Base-by-base conservation (phyloP, 2,797 vertebrate species). In the Peromyscus attwateri region DNA sequence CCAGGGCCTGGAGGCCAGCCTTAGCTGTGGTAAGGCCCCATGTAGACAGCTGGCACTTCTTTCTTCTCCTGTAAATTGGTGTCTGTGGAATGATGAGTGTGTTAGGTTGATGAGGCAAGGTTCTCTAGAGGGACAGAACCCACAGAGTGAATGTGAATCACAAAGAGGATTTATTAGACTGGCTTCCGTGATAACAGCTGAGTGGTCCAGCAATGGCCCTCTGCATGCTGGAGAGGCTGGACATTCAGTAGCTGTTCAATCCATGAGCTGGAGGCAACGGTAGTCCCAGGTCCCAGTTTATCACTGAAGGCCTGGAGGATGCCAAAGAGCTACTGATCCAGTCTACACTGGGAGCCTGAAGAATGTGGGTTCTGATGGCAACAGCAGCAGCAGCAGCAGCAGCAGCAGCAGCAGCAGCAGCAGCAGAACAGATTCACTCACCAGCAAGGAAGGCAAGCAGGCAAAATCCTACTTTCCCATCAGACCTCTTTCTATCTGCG, bases 1-100 rank as follows among this genome's bases (percentile, higher is more conserved):
- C 93, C 99, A 99, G 89, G 99, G 98, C 96, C 98, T 98, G 0
- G 99, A 99, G 31, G 98, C 99, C 88, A 98, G 98, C 96, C 99
- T 99, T 87, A 98, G 99, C 60, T 99, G 99, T n/a, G 98, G 98
- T 98, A 83, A 92, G 98, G 66, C 79, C 2, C 0, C 0, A 1
- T 25, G 29, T 64, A 25, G 4, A 49, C 40, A 46, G 16, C 73
- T 0, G 40, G n/a, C 19, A 13, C 49, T 84, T 23, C 68, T 52
- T 71, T 92, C 84, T 73, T 52, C 62, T 75, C 40, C 43, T 93
- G 71, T 29, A 80, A 43, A 95, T 43, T 8, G 27, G 62, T 64
- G 66, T 83, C 76, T 52, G 34, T 6, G 29, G 46, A 60, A 75
- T 8, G 37, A 40, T 57, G n/a, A 73, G 49, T 52, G 34, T 87